phyloP scores from a whole-genome alignment of 2,888 invertebrate species.

The Bursaphelenchus okinawaensis region DNA sequence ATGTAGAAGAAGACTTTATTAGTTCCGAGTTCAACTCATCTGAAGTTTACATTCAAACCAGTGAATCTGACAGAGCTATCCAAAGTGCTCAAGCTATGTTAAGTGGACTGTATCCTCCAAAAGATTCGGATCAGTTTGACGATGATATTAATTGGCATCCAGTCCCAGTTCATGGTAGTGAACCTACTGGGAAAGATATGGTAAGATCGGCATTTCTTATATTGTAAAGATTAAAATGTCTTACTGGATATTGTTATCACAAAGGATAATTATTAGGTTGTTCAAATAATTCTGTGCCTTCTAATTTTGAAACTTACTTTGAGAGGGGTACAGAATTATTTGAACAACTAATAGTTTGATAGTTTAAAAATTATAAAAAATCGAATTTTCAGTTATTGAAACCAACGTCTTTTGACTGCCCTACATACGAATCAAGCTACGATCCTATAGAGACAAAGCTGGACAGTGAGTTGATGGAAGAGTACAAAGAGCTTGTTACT shows the following conservation, averaged over 20 bases:
- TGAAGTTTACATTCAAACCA: slow-evolving; percentile 31
- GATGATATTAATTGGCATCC: slow-evolving; percentile 15
- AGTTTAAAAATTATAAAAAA: too few species aligned
- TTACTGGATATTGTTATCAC: too few species aligned
- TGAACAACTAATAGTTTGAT: too few species aligned
- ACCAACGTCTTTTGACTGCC: slow-evolving; percentile 25
- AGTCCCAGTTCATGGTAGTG: slow-evolving; percentile 12
- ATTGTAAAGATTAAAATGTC: too few species aligned
- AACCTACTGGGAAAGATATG: slow-evolving; percentile 14
- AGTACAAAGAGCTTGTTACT: slow-evolving; percentile 8
- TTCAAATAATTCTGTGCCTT: too few species aligned
- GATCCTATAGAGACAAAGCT: neutral
- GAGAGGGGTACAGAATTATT: too few species aligned
- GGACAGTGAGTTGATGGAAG: neutral
- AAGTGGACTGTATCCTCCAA: slow-evolving; percentile 15
- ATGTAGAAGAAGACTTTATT: slow-evolving; percentile 17
- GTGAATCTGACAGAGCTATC: slow-evolving; percentile 26
- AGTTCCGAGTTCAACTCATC: slow-evolving; percentile 21
- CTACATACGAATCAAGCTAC: slow-evolving; percentile 19
- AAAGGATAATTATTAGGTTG: too few species aligned
- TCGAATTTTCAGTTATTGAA: slow-evolving; percentile 24
- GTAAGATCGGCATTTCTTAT: too few species aligned
- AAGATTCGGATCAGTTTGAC: slow-evolving; percentile 15
- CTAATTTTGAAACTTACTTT: too few species aligned
- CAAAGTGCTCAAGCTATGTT: slow-evolving; percentile 25